A percentile compares a stretch with the other conserved stretches of the same genome.
Conservation (phyloP, 2,797 vertebrate genomes). For the Hirundo rustica region DNA sequence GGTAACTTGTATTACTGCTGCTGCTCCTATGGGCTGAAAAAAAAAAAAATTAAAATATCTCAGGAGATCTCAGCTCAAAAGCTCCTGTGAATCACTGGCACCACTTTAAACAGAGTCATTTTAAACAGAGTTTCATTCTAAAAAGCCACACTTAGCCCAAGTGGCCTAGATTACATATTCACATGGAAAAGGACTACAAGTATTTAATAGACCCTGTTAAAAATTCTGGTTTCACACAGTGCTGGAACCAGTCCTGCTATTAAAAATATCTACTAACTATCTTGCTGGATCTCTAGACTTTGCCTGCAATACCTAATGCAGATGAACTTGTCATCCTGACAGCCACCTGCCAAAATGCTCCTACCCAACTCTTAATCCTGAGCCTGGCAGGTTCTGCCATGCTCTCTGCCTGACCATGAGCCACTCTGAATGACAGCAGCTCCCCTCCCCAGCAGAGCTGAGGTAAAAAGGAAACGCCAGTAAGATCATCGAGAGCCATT, state of each 20-base stretch:
- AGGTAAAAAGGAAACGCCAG: not conserved
- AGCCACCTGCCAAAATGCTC: conserved; percentile 57
- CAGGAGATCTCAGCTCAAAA: not conserved
- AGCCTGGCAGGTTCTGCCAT: not conserved
- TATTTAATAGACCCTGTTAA: conserved; percentile 19
- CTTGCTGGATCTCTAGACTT: not conserved
- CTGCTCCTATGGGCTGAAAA: not conserved
- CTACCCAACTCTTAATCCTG: not conserved
- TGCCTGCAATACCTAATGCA: conserved; percentile 14
- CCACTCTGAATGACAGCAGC: conserved; percentile 27
- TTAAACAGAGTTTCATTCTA: not conserved
- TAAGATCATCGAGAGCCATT: conserved; percentile 36
- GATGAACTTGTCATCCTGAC: conserved; percentile 46
- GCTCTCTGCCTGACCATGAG: not conserved
- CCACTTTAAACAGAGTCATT: not conserved
- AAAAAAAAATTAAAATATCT: not conserved
- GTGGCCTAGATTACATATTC: not conserved
- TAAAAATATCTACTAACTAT: conserved; percentile 37
- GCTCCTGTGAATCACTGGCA: not conserved
- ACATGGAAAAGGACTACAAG: conserved; percentile 11
- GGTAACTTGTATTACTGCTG: not conserved
- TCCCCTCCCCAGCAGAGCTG: conserved; percentile 46
- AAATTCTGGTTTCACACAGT: conserved; percentile 9
- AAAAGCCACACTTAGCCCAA: not conserved
- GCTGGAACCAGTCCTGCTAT: not conserved